Conservation (phyloP, 2,113 vertebrate genomes). For the Passerina amoena region DNA sequence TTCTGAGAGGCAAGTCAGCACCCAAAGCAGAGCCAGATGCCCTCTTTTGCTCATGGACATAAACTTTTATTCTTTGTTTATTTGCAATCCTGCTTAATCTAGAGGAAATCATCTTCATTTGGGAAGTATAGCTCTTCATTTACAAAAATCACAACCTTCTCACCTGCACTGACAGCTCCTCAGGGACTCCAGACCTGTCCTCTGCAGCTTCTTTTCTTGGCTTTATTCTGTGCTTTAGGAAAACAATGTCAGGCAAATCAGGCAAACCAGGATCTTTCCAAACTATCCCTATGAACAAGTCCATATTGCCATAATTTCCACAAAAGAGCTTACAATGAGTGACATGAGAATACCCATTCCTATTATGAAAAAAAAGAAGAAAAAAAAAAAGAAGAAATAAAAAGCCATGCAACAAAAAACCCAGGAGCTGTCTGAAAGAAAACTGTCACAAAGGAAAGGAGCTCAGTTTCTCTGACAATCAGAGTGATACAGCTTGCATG, state of each 20-base stretch:
- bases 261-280: background rate
- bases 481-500: conserved; percentile 15
- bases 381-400: fast-evolving
- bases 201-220: background rate
- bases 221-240: background rate
- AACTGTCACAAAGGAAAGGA: background rate
- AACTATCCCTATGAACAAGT: background rate
- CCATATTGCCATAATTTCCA: background rate
- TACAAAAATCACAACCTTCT: background rate
- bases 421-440: background rate
- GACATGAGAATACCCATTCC: background rate
- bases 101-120: background rate
- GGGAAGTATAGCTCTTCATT: background rate
- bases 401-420: background rate
- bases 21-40: background rate
- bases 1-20: background rate
- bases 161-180: background rate
- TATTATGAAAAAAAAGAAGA: background rate
- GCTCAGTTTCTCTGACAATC: conserved; percentile 17
- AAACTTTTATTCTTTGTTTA: background rate
- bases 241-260: background rate
- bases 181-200: background rate
- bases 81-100: background rate
- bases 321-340: background rate
- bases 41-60: background rate